These are phyloP conservation scores for Pristiophorus japonicus DNA, from an alignment of 2,113 vertebrate genomes.

Conservation along the genomic window DNA sequence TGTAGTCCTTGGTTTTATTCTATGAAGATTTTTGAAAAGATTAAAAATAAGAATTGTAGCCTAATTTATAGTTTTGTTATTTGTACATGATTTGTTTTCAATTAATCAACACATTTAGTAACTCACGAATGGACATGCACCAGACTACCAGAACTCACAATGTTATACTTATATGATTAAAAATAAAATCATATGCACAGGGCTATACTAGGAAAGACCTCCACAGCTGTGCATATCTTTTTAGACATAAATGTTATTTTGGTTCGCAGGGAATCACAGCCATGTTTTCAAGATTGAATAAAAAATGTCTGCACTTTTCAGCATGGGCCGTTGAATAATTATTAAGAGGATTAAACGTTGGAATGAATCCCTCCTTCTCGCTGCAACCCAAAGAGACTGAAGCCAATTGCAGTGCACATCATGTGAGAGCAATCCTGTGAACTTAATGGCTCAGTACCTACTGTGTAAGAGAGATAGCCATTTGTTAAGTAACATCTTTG, in stretches of 20 bases:
- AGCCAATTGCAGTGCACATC: neutral
- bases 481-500: neutral
- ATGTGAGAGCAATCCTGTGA: neutral
- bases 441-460: neutral
- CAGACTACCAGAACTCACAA: neutral
- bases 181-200: neutral
- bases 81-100: neutral
- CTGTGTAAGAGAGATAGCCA: neutral
- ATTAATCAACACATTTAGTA: neutral
- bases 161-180: neutral
- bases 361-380: neutral
- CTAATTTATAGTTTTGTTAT: neutral
- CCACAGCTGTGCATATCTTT: too few relatives aligned
- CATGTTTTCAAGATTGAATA: neutral
- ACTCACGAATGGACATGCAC: neutral
- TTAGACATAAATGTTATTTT: neutral
- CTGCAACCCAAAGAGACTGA: neutral
- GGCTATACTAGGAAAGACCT: neutral
- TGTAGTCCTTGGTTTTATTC: conserved; percentile 85
- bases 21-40: conserved; percentile 49
- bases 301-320: neutral
- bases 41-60: neutral
- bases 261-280: neutral
- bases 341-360: neutral
- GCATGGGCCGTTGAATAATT: neutral